These are phyloP conservation scores for Lymantria dispar DNA, from an alignment of 2,888 invertebrate genomes.

Conservation along the genomic window DNA sequence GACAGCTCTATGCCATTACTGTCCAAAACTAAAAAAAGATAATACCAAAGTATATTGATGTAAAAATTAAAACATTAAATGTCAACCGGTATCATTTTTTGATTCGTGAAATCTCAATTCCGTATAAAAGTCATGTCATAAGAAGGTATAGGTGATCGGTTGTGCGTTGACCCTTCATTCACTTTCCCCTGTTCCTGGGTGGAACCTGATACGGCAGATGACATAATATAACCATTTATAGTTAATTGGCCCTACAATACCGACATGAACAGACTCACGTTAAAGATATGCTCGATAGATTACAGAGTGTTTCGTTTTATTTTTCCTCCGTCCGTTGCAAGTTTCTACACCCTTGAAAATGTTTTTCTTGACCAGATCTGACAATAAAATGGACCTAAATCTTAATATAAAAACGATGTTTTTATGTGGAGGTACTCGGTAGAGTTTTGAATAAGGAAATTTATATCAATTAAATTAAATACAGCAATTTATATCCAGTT, in stretches of 20 bases:
- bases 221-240: slow-evolving; percentile 52
- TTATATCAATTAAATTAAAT: too few species aligned
- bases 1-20: not conserved
- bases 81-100: slow-evolving; percentile 21
- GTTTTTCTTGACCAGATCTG: too few species aligned
- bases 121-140: slow-evolving; percentile 30
- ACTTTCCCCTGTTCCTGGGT: slow-evolving; percentile 50
- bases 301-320: too few species aligned
- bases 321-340: too few species aligned
- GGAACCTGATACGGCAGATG: slow-evolving; percentile 39
- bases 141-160: slow-evolving; percentile 1
- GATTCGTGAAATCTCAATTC: slow-evolving; percentile 24
- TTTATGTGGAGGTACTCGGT: too few species aligned
- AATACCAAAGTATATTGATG: not conserved
- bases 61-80: not conserved
- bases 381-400: too few species aligned
- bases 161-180: slow-evolving; percentile 37
- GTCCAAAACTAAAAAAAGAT: slow-evolving; percentile 3
- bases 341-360: too few species aligned
- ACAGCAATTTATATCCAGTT: too few species aligned
- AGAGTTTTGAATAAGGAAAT: too few species aligned
- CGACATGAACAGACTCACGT: not conserved
- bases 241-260: slow-evolving; percentile 36
- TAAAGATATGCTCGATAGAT: too few species aligned
- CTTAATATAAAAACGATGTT: too few species aligned